A percentile compares a stretch with the other conserved stretches of the same genome.
Evolutionary conservation across 2,888 invertebrate genomes (phyloP).

Genomic region (Lottia gigantea): DNA sequence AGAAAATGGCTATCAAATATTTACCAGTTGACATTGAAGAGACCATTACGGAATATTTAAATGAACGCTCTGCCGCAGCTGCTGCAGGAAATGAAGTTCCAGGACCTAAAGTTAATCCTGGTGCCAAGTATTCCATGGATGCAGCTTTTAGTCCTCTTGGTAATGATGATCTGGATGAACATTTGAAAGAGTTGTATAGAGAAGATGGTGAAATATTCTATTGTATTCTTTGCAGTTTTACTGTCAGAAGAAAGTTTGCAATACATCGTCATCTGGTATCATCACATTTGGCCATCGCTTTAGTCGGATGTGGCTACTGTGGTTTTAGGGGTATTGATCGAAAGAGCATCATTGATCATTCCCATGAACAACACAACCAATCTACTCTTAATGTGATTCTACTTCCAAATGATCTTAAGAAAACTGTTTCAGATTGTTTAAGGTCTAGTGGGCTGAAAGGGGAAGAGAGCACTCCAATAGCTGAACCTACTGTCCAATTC

Average conservation of each 20-base stretch:
- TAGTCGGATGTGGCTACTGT: constrained; percentile 35
- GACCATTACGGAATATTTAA: constrained; percentile 31
- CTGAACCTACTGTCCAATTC: not conserved
- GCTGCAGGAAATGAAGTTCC: not conserved
- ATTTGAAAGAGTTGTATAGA: constrained; percentile 32
- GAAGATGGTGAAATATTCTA: constrained; percentile 22
- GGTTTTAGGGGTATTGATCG: constrained; percentile 36
- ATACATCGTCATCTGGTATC: constrained; percentile 36
- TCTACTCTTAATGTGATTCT: constrained; percentile 23
- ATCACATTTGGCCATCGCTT: constrained; percentile 26
- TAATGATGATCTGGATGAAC: constrained; percentile 34
- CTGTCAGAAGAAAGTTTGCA: constrained; percentile 37
- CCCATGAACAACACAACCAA: constrained; percentile 33
- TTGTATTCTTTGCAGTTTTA: constrained; percentile 32
- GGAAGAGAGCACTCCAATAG: not conserved
- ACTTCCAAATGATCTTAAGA: not conserved
- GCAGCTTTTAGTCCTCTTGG: constrained; percentile 19
- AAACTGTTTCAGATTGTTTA: not conserved
- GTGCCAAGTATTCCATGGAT: constrained; percentile 7
- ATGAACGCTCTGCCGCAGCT: constrained; percentile 16
- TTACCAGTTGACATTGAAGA: constrained; percentile 32
- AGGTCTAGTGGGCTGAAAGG: not conserved
- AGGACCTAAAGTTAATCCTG: not conserved
- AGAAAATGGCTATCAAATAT: constrained; percentile 32
- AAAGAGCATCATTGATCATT: constrained; percentile 38